Evolutionary conservation across 2,797 vertebrate genomes (phyloP).

Genomic region (Darevskia nairensis): DNA sequence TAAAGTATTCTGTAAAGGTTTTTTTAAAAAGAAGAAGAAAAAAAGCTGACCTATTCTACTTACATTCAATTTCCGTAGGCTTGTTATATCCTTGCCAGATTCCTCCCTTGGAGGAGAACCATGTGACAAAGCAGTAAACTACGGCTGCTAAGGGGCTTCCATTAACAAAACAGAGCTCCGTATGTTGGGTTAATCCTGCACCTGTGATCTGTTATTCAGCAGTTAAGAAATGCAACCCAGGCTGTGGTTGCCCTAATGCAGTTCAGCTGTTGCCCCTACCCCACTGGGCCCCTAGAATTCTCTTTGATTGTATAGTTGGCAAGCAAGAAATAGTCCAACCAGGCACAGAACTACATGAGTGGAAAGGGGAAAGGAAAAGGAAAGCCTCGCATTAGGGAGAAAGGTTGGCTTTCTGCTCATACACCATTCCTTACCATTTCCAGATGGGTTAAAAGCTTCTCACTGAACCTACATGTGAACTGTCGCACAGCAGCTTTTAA

Average conservation of each 20-base stretch:
- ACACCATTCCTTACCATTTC: conserved; percentile 62
- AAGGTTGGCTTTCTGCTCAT: conserved; percentile 50
- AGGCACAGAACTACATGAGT: conserved; percentile 51
- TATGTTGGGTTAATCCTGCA: conserved; percentile 79
- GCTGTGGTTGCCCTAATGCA: conserved; percentile 72
- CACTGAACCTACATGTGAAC: conserved; percentile 50
- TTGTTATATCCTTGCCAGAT: conserved; percentile 59
- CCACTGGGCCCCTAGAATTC: conserved; percentile 10
- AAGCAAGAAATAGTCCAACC: conserved; percentile 65
- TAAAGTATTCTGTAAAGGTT: conserved; percentile 31
- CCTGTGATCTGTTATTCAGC: conserved; percentile 80
- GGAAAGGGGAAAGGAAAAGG: conserved; percentile 69
- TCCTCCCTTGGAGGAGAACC: conserved; percentile 61
- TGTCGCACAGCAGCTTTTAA: conserved; percentile 14
- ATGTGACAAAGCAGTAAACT: conserved; percentile 64
- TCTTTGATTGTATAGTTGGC: conserved; percentile 77
- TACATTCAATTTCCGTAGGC: conserved; percentile 51
- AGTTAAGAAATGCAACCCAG: conserved; percentile 71
- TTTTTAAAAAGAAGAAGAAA: neutral
- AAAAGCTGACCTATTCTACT: conserved; percentile 65
- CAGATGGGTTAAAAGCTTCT: conserved; percentile 59
- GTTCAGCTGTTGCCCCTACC: conserved; percentile 78
- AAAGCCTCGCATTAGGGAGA: conserved; percentile 59
- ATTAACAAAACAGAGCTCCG: conserved; percentile 70
- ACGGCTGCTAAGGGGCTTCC: conserved; percentile 55